A percentile compares a stretch with the other conserved stretches of the same genome.
Conservation (phyloP, 2,888 invertebrate species). For the Limnephilus marmoratus region DNA sequence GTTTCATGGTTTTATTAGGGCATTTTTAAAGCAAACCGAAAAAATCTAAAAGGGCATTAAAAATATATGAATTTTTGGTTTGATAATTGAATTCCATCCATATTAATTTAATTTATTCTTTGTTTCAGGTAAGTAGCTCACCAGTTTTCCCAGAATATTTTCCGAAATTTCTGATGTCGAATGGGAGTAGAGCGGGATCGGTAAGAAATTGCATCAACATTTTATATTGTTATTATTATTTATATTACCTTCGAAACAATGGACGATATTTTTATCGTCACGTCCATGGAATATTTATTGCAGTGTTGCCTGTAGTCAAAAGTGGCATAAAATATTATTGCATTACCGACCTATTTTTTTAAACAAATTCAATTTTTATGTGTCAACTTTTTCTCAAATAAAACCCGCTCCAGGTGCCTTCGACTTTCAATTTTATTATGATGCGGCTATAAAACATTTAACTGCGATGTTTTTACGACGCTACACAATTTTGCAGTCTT, state of each 20-base stretch:
- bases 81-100: neutral
- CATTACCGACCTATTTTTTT: neutral
- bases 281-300: neutral
- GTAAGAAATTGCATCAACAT: neutral
- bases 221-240: neutral
- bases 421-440: conserved; percentile 21
- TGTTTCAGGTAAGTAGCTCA: conserved; percentile 25
- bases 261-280: neutral
- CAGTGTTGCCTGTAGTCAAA: neutral
- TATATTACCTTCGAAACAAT: neutral
- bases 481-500: conserved; percentile 17
- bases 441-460: conserved; percentile 25
- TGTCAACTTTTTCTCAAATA: conserved; percentile 6
- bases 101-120: neutral
- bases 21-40: no score
- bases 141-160: neutral
- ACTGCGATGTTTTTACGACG: conserved; percentile 27
- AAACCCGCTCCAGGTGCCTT: conserved; percentile 3
- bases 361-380: conserved; percentile 6
- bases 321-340: neutral
- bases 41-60: no score
- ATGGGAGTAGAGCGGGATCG: neutral
- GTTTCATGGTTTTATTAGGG: no score
- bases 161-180: neutral
- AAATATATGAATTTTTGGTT: no score